These are phyloP conservation scores for Octodon degus DNA, from an alignment of 2,113 vertebrate species.

Conservation along the genomic window DNA sequence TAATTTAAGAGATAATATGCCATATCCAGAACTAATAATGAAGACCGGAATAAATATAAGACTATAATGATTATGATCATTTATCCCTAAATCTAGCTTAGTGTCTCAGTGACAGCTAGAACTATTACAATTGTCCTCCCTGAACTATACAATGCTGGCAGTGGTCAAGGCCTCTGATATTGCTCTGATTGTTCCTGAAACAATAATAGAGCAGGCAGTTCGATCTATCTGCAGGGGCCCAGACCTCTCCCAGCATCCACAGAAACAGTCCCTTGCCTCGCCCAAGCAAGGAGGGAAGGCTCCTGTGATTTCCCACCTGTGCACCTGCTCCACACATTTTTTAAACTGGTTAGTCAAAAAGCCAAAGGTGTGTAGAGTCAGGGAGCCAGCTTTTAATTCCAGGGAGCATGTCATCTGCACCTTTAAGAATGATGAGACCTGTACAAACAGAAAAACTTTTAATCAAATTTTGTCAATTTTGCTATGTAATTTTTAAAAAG, in stretches of 20 bases:
- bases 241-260: not conserved
- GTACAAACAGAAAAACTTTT: not conserved
- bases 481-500: not conserved
- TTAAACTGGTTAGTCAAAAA: not conserved
- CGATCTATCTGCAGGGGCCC: not conserved
- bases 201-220: not conserved
- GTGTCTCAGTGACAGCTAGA: constrained; percentile 61
- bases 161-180: constrained; percentile 5
- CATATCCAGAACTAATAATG: constrained; percentile 77
- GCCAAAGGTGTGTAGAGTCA: not conserved
- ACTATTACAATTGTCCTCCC: constrained; percentile 21
- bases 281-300: constrained; percentile 4
- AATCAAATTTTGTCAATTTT: not conserved
- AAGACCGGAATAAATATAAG: constrained; percentile 58
- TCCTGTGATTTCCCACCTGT: not conserved
- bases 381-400: not conserved
- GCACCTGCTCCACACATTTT: not conserved
- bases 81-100: constrained; percentile 60
- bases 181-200: constrained; percentile 26
- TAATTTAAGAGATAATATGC: constrained; percentile 78
- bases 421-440: constrained; percentile 21
- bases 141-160: not conserved
- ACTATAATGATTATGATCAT: constrained; percentile 47
- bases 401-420: not conserved
- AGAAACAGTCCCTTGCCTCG: not conserved